phyloP scores from a whole-genome alignment of 2,113 vertebrate genomes.

The Aramus guarauna region DNA sequence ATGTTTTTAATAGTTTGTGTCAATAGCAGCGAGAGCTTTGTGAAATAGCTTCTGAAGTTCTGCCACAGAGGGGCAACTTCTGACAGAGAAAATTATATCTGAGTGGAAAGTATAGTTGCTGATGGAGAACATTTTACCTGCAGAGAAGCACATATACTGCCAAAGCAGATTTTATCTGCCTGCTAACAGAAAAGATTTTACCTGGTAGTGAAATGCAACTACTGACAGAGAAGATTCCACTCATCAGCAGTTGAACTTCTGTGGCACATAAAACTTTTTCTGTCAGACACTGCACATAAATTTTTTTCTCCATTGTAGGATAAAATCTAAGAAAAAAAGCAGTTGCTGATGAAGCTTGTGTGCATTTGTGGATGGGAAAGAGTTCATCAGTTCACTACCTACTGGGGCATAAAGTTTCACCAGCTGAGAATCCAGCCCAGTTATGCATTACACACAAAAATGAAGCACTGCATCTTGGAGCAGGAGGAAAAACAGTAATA shows the following conservation, averaged over 20 bases:
- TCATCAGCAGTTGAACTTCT: neutral
- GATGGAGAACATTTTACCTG: constrained; percentile 32
- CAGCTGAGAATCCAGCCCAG: neutral
- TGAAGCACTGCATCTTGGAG: neutral
- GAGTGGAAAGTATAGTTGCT: constrained; percentile 4
- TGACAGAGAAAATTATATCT: neutral
- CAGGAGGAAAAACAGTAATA: neutral
- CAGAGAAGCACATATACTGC: neutral
- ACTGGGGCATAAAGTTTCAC: neutral
- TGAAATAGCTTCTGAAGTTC: constrained; percentile 21
- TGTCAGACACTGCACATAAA: neutral
- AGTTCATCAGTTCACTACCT: neutral
- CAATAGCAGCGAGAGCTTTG: neutral
- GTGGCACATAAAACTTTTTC: constrained; percentile 16
- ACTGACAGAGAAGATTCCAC: constrained; percentile 21
- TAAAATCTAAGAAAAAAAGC: neutral
- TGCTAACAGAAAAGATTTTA: constrained; percentile 26
- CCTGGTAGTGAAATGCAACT: constrained; percentile 14
- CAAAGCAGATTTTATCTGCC: constrained; percentile 33
- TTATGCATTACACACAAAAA: neutral
- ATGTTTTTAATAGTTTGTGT: neutral
- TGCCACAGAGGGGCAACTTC: constrained; percentile 8
- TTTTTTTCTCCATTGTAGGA: neutral
- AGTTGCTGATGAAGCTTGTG: neutral
- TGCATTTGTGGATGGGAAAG: neutral